Percentiles rank a stretch among this genome's conserved stretches.
Conservation (phyloP, 2,888 invertebrate species). For the Tenthredo amoena region DNA sequence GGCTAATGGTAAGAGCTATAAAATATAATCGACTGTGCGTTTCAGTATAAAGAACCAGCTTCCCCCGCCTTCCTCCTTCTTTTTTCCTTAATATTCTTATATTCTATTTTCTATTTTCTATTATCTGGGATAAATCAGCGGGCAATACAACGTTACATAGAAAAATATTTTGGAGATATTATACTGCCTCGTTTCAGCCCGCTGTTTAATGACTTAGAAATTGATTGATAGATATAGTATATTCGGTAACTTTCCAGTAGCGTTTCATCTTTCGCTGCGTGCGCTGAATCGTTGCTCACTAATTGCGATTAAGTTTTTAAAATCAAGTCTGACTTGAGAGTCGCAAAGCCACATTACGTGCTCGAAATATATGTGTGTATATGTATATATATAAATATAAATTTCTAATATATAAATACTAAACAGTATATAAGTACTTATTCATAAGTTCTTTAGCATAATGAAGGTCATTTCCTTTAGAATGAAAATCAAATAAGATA, state of each 20-base stretch:
- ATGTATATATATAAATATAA: conserved; percentile 20
- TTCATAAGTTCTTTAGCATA: conserved; percentile 9
- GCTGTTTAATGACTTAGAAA: conserved; percentile 38
- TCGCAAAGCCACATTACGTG: not conserved
- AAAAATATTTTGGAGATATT: conserved; percentile 28
- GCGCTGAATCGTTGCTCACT: not conserved
- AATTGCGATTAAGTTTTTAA: not conserved
- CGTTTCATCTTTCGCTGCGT: not conserved
- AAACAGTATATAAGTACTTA: conserved; percentile 29
- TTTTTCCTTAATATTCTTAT: not conserved
- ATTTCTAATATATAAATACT: conserved; percentile 44
- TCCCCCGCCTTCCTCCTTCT: not conserved
- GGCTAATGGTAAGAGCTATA: conserved; percentile 30
- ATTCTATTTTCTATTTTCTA: not conserved
- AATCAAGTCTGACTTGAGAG: not conserved
- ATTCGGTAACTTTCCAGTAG: conserved; percentile 28
- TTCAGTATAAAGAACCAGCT: conserved; percentile 10
- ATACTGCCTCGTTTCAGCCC: not conserved
- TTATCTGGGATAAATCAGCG: not conserved
- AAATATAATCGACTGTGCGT: conserved; percentile 50
- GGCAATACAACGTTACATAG: not conserved
- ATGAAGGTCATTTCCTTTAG: not conserved
- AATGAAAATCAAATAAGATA: not conserved
- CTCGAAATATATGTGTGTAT: not conserved
- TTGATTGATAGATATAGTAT: conserved; percentile 20